Percentiles rank a stretch among this genome's conserved stretches.
These are phyloP conservation scores for Pseudachorutes palmiensis DNA, from an alignment of 1,140 invertebrate species.

Conservation along the genomic window DNA sequence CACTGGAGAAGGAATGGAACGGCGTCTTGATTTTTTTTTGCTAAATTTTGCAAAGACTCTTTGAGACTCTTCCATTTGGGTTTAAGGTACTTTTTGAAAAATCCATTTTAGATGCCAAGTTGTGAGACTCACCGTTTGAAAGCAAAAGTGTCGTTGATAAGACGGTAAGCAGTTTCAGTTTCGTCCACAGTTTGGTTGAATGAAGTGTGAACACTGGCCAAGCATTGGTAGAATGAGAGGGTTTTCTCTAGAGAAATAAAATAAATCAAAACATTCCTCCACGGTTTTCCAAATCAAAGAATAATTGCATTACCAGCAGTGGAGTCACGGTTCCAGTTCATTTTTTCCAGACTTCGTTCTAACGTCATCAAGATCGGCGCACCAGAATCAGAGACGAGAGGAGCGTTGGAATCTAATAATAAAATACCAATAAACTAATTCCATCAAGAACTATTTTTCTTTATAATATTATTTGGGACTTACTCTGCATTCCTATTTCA, in stretches of 20 bases:
- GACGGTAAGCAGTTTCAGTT: neutral
- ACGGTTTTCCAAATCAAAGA: neutral
- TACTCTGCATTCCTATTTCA: constrained; percentile 44
- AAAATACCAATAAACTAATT: constrained; percentile 7
- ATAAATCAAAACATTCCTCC: neutral
- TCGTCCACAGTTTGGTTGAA: neutral
- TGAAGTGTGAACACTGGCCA: neutral
- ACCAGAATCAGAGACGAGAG: neutral
- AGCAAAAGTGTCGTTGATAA: constrained; percentile 11
- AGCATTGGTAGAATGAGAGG: neutral
- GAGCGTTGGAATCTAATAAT: neutral
- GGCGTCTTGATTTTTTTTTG: too few species aligned
- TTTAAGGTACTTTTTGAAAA: too few species aligned
- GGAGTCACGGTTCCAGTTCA: neutral
- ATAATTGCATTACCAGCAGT: neutral
- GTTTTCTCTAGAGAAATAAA: neutral
- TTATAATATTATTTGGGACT: constrained; percentile 17
- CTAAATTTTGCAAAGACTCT: too few species aligned
- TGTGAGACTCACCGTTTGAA: constrained; percentile 9
- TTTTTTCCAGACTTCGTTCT: neutral
- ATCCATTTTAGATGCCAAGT: too few species aligned
- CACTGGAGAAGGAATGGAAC: too few species aligned
- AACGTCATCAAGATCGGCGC: neutral
- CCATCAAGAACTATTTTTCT: too few species aligned
- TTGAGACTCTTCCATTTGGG: too few species aligned